phyloP scores from a whole-genome alignment of 2,888 invertebrate species.

The Petrolisthes manimaculis region DNA sequence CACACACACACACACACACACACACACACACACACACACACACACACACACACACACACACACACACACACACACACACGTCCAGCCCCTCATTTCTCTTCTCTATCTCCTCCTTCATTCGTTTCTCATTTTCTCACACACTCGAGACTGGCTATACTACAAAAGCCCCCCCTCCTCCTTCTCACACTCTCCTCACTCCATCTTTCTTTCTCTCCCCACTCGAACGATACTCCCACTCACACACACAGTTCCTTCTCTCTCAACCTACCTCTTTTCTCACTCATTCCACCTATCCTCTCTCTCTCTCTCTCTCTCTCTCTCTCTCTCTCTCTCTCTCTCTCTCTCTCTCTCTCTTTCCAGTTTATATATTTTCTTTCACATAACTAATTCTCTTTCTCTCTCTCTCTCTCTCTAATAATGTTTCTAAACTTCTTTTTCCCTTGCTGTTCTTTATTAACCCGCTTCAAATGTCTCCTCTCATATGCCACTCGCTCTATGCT shows the following conservation, averaged over 20 bases:
- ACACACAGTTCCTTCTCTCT: not conserved
- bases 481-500: not conserved
- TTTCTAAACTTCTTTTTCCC: not conserved
- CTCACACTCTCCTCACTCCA: not conserved
- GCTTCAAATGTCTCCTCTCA: not conserved
- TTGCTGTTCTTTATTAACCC: not conserved
- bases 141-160: not conserved
- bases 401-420: not conserved
- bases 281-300: not conserved
- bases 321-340: not conserved
- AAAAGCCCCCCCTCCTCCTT: not conserved
- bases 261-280: not conserved
- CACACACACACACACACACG: not conserved
- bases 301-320: not conserved
- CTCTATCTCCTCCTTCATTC: not conserved
- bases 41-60: not conserved
- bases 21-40: conserved; percentile 16
- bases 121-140: not conserved
- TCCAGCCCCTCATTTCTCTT: not conserved
- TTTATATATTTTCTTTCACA: not conserved
- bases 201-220: not conserved
- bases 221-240: not conserved
- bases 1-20: conserved; percentile 7
- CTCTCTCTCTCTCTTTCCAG: not conserved
- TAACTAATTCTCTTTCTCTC: not conserved